Evolutionary conservation across 37 sponge, comb jelly and placozoan genomes (phyloP).

Genomic region (Spongilla lacustris): DNA sequence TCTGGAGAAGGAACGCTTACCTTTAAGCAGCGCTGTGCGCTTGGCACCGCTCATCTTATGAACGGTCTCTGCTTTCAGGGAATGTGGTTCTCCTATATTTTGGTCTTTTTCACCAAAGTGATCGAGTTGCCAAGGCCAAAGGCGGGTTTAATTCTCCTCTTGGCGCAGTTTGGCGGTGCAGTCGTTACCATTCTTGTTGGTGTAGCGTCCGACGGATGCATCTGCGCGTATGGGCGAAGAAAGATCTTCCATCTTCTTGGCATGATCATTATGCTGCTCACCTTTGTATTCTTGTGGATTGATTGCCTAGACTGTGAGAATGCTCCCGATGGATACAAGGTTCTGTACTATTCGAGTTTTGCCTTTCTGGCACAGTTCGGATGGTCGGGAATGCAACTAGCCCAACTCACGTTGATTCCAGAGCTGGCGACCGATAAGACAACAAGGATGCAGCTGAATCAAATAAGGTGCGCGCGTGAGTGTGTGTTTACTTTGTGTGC

Average conservation of each 20-base stretch:
- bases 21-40: conserved; percentile 4
- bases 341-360: conserved; percentile 77
- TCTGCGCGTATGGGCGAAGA: conserved; percentile 61
- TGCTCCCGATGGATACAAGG: conserved; percentile 29
- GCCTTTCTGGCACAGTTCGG: conserved; percentile 92
- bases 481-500: background rate
- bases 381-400: conserved; percentile 90
- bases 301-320: conserved; percentile 75
- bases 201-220: conserved; percentile 61
- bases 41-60: conserved; percentile 83
- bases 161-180: conserved; percentile 89
- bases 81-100: conserved; percentile 91
- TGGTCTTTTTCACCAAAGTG: conserved; percentile 81
- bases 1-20: too few relatives aligned
- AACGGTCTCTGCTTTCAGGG: conserved; percentile 84
- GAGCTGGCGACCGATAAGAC: conserved; percentile 71
- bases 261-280: conserved; percentile 47
- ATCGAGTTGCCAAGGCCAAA: conserved; percentile 41
- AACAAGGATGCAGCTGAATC: conserved; percentile 79
- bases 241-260: conserved; percentile 92
- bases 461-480: conserved; percentile 74
- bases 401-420: conserved; percentile 91
- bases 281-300: conserved; percentile 85
- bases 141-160: conserved; percentile 80
- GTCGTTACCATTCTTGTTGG: conserved; percentile 82